Evolutionary conservation across 2,113 vertebrate species (phyloP), one percentile per base, ranked within the genome.

Genomic region (Mionectes macconnelli): DNA sequence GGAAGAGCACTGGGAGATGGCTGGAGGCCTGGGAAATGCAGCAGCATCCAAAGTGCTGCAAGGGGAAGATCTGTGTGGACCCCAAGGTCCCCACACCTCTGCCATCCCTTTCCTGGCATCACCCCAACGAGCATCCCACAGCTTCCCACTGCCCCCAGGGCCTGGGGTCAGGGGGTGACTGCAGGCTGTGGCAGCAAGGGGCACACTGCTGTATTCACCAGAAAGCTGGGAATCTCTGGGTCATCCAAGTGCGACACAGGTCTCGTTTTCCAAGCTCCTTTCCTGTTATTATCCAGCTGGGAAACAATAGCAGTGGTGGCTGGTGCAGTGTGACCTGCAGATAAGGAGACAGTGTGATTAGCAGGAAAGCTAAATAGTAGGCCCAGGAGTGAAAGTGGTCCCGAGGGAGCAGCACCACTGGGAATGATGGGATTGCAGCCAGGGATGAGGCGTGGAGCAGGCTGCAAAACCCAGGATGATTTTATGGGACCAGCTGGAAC

Each of bases 261-360:
- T 20, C 84, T 64, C 4, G 3, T 4, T 95, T 64, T 52, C 55
- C 25, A 4, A 88, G 42, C 90, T 56, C 3, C 50, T 92, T 96
- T 95, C 95, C 91, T 95, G 94, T 52, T 60, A 37, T 95, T 89
- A 60, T 72, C 73, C 94, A 94, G 85, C 66, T 22, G 28, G 75
- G 94, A 52, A 96, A 94, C 91, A 90, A 91, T 78, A 75, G 88
- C 14, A 0, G 92, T 2, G 47, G 92, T 12, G 28, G 87, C 82
- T 25, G 75, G 82, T 0, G 13, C 27, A 0, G 92, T 78, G 94
- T 47, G 88, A 87, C 85, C 90, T 1, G 4, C 23, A 93, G 96
- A 95, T 95, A 96, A 93, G 92, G 67, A 40, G 83, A 57, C 59
- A 27, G 82, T n/a, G 80, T 82, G 85, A 94, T 92, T 59, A 84